Evolutionary conservation across 2,113 vertebrate genomes (phyloP), one percentile per base, ranked within the genome.

Genomic region (Austrofundulus limnaeus): DNA sequence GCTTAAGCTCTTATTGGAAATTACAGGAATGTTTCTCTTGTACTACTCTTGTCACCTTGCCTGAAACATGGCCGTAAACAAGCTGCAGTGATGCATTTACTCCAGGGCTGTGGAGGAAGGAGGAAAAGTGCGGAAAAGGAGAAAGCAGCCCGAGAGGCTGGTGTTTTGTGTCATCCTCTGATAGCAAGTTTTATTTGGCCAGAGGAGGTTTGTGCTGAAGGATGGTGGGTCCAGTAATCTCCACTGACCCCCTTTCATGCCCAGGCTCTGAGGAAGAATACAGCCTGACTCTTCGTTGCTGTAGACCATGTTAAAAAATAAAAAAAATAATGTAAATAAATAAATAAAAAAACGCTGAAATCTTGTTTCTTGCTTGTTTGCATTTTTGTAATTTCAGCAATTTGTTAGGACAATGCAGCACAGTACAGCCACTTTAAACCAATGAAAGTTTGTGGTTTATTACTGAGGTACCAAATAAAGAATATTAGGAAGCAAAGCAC

Each of bases 41-140:
- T 78, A 61, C 75, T 77, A 68, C 80, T 85, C 81, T 72, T 86
- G 89, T 91, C 90, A 90, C 88, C 85, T 91, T 82, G 82, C 80
- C 84, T 87, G 82, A 86, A 92, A 90, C 81, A 71, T 77, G 70
- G 77, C 83, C 48, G 72, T 84, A 87, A 87, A 89, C 81, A 77
- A 77, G 59, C 70, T 39, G 45, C 54, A 74, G 72, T 77, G 78
- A 81, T 68, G 77, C 78, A 64, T 88, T 78, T 80, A 19, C 60
- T 81, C 63, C 64, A 47, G 55, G 75, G n/a, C n/a, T n/a, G n/a
- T n/a, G 48, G 38, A 63, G 67, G 66, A 60, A 68, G 39, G 49
- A 69, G 25, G 43, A n/a, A n/a, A n/a, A n/a, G n/a, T 38, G 55
- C 66, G 43, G 75, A 71, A 56, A 78, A 75, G 65, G 70, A 73